phyloP scores from a whole-genome alignment of 2,888 invertebrate species.

The Yponomeuta cagnagella region DNA sequence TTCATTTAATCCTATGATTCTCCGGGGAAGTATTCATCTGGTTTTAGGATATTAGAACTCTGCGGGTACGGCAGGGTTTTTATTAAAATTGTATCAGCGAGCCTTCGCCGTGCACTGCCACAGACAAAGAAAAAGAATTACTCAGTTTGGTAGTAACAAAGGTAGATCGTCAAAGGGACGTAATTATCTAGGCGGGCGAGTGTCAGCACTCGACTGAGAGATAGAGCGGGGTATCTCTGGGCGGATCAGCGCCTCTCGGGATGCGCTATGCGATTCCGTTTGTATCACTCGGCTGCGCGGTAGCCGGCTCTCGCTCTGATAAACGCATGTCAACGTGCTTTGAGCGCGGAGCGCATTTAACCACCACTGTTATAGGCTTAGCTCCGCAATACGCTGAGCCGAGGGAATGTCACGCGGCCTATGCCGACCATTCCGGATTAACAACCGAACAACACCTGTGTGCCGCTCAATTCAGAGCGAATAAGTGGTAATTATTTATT shows the following conservation, averaged over 20 bases:
- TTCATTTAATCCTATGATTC: neutral
- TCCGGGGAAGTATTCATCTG: neutral
- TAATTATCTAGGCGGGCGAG: constrained; percentile 68
- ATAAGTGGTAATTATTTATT: neutral
- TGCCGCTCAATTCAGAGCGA: neutral
- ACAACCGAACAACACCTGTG: neutral
- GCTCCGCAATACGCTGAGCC: constrained; percentile 1
- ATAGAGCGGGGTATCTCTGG: constrained; percentile 68
- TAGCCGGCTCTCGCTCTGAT: constrained; percentile 61
- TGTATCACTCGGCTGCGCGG: constrained; percentile 65
- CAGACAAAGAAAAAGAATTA: constrained; percentile 7
- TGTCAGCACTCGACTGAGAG: constrained; percentile 58
- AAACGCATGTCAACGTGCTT: constrained; percentile 69
- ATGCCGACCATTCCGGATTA: neutral
- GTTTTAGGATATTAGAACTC: neutral
- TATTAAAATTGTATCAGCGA: neutral
- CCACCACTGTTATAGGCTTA: constrained; percentile 27
- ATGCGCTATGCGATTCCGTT: constrained; percentile 72
- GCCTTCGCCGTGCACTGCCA: neutral
- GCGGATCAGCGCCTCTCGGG: constrained; percentile 71
- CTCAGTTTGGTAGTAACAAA: constrained; percentile 32
- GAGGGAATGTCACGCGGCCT: neutral
- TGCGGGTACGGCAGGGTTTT: neutral
- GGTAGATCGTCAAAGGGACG: constrained; percentile 61
- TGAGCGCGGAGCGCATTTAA: constrained; percentile 45